These are phyloP conservation scores for Elysia chlorotica DNA, from an alignment of 1,140 invertebrate species.

Conservation along the genomic window DNA sequence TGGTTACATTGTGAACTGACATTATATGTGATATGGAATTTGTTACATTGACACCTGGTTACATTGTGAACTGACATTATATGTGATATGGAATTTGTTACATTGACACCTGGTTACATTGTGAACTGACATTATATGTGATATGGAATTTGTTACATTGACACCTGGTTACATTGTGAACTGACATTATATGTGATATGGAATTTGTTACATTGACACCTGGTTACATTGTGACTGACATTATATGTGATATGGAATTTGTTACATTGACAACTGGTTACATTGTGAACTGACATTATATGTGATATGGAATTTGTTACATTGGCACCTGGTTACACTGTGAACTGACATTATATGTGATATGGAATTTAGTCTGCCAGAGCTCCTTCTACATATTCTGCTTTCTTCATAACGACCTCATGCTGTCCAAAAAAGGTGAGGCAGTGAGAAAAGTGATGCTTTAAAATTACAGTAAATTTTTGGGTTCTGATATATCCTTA, in stretches of 20 bases:
- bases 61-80: no score
- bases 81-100: no score
- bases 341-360: slow-evolving; percentile 72
- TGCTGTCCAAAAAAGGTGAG: slow-evolving; percentile 65
- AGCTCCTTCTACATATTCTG: slow-evolving; percentile 87
- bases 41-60: no score
- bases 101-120: no score
- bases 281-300: slow-evolving; percentile 63
- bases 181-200: background rate
- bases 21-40: no score
- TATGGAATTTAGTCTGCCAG: slow-evolving; percentile 90
- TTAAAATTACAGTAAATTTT: no score
- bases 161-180: no score
- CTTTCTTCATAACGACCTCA: slow-evolving; percentile 83
- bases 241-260: no score
- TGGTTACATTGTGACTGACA: background rate
- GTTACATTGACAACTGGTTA: slow-evolving; percentile 76
- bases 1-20: no score
- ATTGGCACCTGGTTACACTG: slow-evolving; percentile 72
- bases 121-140: no score
- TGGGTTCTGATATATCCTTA: slow-evolving; percentile 16
- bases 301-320: slow-evolving; percentile 76
- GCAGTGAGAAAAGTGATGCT: background rate
- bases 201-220: background rate
- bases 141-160: no score